These are phyloP conservation scores for Cancer borealis DNA, from an alignment of 2,888 invertebrate species.

Conservation along the genomic window DNA sequence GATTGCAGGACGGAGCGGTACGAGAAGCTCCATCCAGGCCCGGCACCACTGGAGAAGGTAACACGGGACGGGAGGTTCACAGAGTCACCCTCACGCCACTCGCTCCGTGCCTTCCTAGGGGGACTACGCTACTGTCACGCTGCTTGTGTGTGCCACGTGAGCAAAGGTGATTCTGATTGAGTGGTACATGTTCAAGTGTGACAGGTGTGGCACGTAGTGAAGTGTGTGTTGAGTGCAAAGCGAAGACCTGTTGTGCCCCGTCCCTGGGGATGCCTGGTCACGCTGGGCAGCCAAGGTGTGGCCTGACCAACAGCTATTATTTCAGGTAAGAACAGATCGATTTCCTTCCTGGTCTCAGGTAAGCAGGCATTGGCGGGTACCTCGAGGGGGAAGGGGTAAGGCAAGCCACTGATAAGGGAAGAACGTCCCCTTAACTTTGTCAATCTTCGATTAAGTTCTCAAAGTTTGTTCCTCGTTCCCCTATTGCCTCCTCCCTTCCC, in stretches of 20 bases:
- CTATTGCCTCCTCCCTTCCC: not conserved
- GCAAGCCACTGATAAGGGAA: not conserved
- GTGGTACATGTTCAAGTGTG: not conserved
- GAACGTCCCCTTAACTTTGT: not conserved
- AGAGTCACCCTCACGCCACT: constrained; percentile 14
- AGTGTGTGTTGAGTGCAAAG: not conserved
- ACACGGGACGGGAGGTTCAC: not conserved
- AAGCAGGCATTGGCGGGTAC: not conserved
- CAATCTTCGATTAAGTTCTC: not conserved
- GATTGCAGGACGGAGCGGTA: not conserved
- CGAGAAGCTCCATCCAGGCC: constrained; percentile 11
- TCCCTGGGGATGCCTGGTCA: not conserved
- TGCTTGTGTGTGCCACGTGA: constrained; percentile 1
- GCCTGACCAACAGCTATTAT: not conserved
- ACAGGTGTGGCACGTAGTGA: not conserved
- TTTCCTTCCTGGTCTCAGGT: not conserved
- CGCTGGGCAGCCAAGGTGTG: not conserved
- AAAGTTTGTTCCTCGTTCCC: not conserved
- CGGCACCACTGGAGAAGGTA: not conserved
- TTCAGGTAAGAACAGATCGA: constrained; percentile 2
- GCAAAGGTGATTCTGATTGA: not conserved
- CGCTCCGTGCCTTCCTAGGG: not conserved
- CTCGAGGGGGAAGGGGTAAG: not conserved
- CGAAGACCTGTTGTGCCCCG: not conserved
- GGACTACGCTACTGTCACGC: constrained; percentile 18